phyloP scores from a whole-genome alignment of 2,797 vertebrate genomes.

The Pseudochirops corinnae region DNA sequence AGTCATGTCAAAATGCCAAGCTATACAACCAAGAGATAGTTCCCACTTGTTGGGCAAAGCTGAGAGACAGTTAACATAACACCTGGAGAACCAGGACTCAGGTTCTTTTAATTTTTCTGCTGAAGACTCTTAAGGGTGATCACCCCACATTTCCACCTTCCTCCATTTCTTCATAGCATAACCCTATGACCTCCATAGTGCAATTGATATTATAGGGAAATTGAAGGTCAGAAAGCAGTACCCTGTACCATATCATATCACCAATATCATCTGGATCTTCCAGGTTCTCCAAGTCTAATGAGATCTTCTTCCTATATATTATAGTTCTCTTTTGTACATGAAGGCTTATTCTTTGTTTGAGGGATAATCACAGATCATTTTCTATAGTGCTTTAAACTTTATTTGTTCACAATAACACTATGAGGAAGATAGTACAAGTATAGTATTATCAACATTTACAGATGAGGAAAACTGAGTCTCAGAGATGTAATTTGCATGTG shows the following conservation, averaged over 20 bases:
- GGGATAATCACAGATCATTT: not conserved
- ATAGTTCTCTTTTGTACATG: not conserved
- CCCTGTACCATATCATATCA: not conserved
- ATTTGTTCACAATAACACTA: not conserved
- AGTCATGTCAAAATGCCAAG: not conserved
- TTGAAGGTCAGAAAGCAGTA: not conserved
- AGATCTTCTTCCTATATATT: not conserved
- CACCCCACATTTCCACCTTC: not conserved
- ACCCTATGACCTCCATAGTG: not conserved
- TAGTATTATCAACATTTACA: not conserved
- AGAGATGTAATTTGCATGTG: not conserved
- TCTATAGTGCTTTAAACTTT: not conserved
- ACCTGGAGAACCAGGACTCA: not conserved
- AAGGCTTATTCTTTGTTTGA: not conserved
- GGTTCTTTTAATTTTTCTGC: not conserved
- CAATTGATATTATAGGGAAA: not conserved
- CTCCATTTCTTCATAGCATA: not conserved
- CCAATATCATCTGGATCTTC: not conserved
- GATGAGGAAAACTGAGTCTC: not conserved
- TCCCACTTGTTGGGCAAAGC: not conserved
- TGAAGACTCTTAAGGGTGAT: not conserved
- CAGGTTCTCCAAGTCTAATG: not conserved
- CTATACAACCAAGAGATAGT: not conserved
- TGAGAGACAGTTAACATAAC: not conserved
- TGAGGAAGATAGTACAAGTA: not conserved